Base-by-base conservation (phyloP, 2,797 vertebrate species). In the Melanotaenia trifasciata region DNA sequence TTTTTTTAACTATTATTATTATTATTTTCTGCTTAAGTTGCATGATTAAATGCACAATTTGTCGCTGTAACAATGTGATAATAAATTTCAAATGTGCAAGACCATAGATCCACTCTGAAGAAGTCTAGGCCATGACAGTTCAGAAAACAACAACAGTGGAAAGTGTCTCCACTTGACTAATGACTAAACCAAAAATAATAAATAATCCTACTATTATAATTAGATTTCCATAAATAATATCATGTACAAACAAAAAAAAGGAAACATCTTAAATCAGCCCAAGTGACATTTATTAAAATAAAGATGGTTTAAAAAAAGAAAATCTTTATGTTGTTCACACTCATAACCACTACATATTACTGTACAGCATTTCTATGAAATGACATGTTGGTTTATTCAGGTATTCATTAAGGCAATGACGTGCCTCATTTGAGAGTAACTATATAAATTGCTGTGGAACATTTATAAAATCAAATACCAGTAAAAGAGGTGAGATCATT, bases 191-290 rank as follows among this genome's bases (percentile, higher is more conserved):
- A 86, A 75, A 70, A 74, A 59, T 51, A 18, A 79, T 68, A 72
- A 33, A 75, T 76, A 20, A 80, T 84, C 63, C 50, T n/a, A 43
- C 64, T 43, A 63, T 72, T 74, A 89, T 86, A 72, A 74, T 61
- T 53, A 78, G 53, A 70, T 79, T 78, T 77, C 67, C 6, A 32
- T 32, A 32, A 32, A 32, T 6, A 32, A 32, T 32, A 32, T 16
- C 14, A 14, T 18, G 7, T n/a, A 47, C 16, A 45, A 63, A 32
- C 3, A 1, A 45, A 62, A 9, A 0, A 26, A 18, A 61, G 1
- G 26, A 62, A 43, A 16, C 60, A 45, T 14, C 24, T 62, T 45
- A 40, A 11, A 18, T 20, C 3, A 62, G 24, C 20, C 1, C 8
- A 9, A 22, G 9, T 22, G 45, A 47, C 8, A n/a, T 47, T 20